A percentile compares a stretch with the other conserved stretches of the same genome.
These are phyloP conservation scores for Phylloscopus trochiloides DNA, from an alignment of 2,113 vertebrate genomes.

Conservation along the genomic window DNA sequence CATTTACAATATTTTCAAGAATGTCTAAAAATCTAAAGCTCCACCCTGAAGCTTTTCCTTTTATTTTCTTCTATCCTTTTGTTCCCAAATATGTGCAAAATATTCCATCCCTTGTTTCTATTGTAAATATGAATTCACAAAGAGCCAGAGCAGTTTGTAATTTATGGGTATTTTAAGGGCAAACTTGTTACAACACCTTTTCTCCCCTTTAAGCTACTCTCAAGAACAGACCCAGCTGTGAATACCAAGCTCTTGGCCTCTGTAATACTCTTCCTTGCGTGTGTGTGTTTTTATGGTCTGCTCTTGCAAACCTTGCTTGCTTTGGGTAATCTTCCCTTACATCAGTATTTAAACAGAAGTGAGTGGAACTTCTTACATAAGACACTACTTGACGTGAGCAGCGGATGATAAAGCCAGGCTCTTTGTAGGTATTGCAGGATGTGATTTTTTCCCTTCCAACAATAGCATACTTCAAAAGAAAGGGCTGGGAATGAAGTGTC, in stretches of 20 bases:
- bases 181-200: background rate
- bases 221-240: background rate
- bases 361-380: background rate
- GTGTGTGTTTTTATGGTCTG: background rate
- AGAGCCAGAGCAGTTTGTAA: background rate
- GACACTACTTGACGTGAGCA: background rate
- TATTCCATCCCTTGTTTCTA: background rate
- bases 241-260: background rate
- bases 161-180: background rate
- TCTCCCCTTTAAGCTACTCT: background rate
- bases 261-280: background rate
- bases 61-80: background rate
- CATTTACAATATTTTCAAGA: conserved; percentile 32
- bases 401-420: background rate
- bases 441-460: background rate
- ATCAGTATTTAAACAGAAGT: background rate
- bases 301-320: background rate
- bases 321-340: background rate
- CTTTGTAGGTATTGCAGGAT: background rate
- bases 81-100: background rate
- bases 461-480: background rate
- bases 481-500: background rate
- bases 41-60: background rate
- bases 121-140: background rate
- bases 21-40: background rate